These are phyloP conservation scores for Drosophila bunnanda DNA, from an alignment of 2,888 invertebrate species.

Conservation along the genomic window DNA sequence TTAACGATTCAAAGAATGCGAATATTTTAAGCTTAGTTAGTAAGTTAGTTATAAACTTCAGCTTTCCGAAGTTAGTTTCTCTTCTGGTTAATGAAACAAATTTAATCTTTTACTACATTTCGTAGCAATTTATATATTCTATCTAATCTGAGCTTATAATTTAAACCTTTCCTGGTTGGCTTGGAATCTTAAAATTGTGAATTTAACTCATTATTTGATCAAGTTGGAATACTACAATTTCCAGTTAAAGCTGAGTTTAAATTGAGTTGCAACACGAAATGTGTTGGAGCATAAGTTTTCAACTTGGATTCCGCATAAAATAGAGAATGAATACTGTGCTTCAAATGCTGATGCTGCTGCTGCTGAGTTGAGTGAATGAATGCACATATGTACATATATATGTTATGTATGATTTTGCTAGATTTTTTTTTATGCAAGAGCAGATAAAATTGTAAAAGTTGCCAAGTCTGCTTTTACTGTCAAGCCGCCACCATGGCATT, in stretches of 20 bases:
- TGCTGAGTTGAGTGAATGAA: constrained; percentile 23
- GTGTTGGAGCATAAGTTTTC: not conserved
- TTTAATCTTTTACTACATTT: not conserved
- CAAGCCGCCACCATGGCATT: constrained; percentile 50
- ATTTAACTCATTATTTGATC: constrained; percentile 7
- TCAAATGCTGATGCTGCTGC: constrained; percentile 15
- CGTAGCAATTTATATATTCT: not conserved
- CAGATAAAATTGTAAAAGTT: constrained; percentile 62
- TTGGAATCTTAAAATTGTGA: not conserved
- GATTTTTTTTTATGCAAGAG: constrained; percentile 27
- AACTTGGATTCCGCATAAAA: constrained; percentile 28
- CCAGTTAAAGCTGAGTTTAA: constrained; percentile 8
- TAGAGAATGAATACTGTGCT: constrained; percentile 13
- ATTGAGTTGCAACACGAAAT: constrained; percentile 11
- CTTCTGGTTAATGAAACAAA: too few species aligned
- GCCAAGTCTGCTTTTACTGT: constrained; percentile 49
- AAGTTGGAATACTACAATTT: not conserved
- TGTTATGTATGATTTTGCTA: constrained; percentile 10
- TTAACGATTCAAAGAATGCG: too few species aligned
- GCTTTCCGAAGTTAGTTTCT: too few species aligned
- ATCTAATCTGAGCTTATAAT: not conserved
- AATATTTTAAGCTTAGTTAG: too few species aligned
- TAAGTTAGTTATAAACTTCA: too few species aligned
- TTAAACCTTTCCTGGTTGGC: not conserved
- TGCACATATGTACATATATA: constrained; percentile 13